Conservation (phyloP, 2,797 vertebrate genomes). For the Chloroceryle amazona region DNA sequence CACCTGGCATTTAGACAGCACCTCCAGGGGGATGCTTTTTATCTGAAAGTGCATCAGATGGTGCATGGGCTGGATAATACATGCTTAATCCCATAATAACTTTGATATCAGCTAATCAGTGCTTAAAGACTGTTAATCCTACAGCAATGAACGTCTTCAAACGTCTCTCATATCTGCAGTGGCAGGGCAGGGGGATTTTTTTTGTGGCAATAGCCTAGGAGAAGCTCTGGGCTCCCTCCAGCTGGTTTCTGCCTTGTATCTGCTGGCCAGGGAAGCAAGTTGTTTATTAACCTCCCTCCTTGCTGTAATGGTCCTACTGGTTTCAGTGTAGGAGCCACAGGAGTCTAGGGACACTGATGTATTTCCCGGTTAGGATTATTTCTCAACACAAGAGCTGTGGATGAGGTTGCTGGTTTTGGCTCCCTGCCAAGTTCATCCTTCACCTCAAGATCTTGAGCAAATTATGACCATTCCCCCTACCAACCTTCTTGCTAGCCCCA, state of each 20-base stretch:
- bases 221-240: constrained; percentile 13
- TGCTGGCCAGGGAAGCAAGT: neutral
- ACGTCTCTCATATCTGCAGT: neutral
- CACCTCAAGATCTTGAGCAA: neutral
- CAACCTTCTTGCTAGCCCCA: neutral
- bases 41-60: neutral
- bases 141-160: neutral
- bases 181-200: neutral
- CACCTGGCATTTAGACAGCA: neutral
- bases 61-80: neutral
- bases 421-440: neutral
- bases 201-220: neutral
- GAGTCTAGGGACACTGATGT: neutral
- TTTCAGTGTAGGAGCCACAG: neutral
- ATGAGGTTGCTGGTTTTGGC: neutral
- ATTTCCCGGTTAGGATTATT: neutral
- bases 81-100: neutral
- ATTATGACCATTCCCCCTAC: neutral
- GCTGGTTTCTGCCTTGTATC: neutral
- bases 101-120: neutral
- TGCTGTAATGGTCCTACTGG: neutral
- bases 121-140: neutral
- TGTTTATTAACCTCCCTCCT: neutral
- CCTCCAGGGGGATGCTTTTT: neutral
- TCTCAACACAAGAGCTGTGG: neutral